Evolutionary conservation across 2,113 vertebrate genomes (phyloP), one percentile per base, ranked within the genome.

Genomic region (Percopsis transmontana): DNA sequence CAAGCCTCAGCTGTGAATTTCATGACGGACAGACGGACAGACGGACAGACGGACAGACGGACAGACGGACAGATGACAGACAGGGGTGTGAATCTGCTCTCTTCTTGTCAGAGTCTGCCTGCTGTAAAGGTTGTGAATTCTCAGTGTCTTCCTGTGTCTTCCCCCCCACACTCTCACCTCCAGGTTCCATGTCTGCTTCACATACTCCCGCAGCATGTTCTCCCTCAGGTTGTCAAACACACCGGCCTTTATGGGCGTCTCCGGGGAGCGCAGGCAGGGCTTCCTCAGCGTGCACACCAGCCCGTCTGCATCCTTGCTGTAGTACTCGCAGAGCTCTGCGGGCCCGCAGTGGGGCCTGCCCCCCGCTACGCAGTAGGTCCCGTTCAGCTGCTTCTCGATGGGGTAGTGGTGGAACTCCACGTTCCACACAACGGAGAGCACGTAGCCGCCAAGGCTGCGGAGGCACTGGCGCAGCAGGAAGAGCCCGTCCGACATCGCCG

Each of bases 391-490:
- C 62, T 95, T 95, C 84, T 99, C 97, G 4, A 99, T 82, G 62
- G 96, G 12, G 60, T 99, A 99, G 74, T 99, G 97, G 76, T 95
- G 91, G 68, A 97, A 94, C 66, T 94, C 92, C 63, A 96, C 81
- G 69, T 94, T 86, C 86, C 84, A 94, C 59, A 96, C 95, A 1
- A 97, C 0, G 0, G 97, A 98, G 13, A 99, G 90, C 52, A 99
- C 97, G 0, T 98, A 99, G 10, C 97, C 97, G 0, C 97, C 96
- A 41, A 99, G 91, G 9, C 91, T 98, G 63, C 97, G 95, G 62
- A 98, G 92, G 74, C 97, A 99, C 77, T 97, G 95, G 0, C 97
- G 93, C 58, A 99, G 83, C 86, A 99, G 79, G 86, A 99, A 99
- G 33, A 98, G 91, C 1, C 97, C 96, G 0, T 99, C 95, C 0